Evolutionary conservation across 2,888 invertebrate genomes (phyloP), one percentile per base, ranked within the genome.

Genomic region (Stenurella melanura): DNA sequence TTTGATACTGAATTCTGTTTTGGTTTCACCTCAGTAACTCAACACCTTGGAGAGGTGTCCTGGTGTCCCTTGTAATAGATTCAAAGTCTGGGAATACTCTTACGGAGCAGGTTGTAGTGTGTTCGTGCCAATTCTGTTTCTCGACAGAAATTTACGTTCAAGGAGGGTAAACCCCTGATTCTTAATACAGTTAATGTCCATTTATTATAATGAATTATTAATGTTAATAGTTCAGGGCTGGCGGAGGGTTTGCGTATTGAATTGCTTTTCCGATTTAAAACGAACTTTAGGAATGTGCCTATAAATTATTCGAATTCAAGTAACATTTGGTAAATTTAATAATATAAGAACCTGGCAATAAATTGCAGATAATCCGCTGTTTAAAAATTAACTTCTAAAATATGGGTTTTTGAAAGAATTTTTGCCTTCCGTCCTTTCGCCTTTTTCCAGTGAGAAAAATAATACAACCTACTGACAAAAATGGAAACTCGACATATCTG

Each of bases 191-290:
- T 73, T 75, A 77, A 73, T 77, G 64, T 60, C 72, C 77, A 76
- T 76, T 77, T 79, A 77, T 80, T 78, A 76, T 63, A 61, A 78
- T 78, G 74, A 77, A 80, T 78, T 76, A 80, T 80, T 73, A 70
- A 80, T 78, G 72, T 11, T 67, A 69, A 73, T 68, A 67, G 73
- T 75, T 67, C 70, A 70, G 68, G 67, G 64, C 42, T 77, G 75
- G 57, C 61, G 66, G n/a, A 64, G 74, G 72, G 69, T 15, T 61
- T 72, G 69, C 63, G 72, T 74, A 76, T 73, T 73, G 61, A 64
- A 77, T 76, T 58, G 57, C 38, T 56, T 64, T 57, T 70, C 26
- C 17, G 74, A 69, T 58, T 34, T 57, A 18, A 57, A 56, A 12
- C 10, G 34, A 17, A 19, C 0, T 58, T 10, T 50, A n/a, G 50